A percentile compares a stretch with the other conserved stretches of the same genome.
These are phyloP conservation scores for Tinamus guttatus DNA, from an alignment of 2,113 vertebrate species.

Conservation along the genomic window DNA sequence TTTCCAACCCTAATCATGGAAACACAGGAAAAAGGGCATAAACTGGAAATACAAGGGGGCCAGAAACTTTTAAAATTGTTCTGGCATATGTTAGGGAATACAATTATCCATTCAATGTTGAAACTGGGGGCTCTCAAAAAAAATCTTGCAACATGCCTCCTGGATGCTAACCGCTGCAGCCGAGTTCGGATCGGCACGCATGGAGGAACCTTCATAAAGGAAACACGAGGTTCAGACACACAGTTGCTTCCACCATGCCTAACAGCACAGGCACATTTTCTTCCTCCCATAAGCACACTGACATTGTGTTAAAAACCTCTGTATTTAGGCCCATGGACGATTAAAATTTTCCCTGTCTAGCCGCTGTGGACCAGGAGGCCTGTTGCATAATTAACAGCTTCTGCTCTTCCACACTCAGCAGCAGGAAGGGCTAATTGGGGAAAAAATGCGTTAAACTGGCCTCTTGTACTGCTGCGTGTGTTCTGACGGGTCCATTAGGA, in stretches of 20 bases:
- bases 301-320: not conserved
- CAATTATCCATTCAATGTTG: not conserved
- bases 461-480: not conserved
- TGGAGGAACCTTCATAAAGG: not conserved
- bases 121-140: not conserved
- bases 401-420: constrained; percentile 17
- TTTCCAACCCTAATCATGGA: not conserved
- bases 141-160: not conserved
- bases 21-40: not conserved
- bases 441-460: constrained; percentile 47
- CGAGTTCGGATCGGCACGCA: not conserved
- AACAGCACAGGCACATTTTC: not conserved
- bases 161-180: not conserved
- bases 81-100: not conserved
- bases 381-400: not conserved
- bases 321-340: not conserved
- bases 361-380: not conserved
- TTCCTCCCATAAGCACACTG: not conserved
- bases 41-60: not conserved
- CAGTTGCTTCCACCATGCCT: not conserved
- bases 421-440: constrained; percentile 20
- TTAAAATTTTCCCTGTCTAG: not conserved
- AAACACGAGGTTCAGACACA: not conserved
- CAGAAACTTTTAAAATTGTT: not conserved
- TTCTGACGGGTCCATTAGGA: not conserved